Evolutionary conservation across 2,113 vertebrate genomes (phyloP).

Genomic region (Poeciliopsis retropinna): DNA sequence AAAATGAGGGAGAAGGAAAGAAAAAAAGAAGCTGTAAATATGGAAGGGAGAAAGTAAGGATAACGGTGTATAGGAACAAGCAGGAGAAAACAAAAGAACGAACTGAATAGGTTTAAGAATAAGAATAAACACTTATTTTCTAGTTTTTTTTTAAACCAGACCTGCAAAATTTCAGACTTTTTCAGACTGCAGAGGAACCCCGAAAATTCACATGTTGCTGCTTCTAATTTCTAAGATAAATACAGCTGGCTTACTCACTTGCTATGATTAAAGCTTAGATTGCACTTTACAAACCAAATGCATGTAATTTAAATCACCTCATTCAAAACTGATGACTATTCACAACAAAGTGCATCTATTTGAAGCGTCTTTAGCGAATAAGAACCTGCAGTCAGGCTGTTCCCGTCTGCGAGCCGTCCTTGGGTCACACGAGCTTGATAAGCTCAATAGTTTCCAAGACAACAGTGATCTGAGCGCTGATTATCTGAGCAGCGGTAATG

Average conservation of each 20-base stretch:
- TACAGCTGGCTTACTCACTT: slow-evolving; percentile 10
- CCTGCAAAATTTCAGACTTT: background rate
- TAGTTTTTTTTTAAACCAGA: background rate
- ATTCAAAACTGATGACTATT: slow-evolving; percentile 5
- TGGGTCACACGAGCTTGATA: slow-evolving; percentile 46
- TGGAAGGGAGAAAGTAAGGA: background rate
- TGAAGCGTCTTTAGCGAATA: slow-evolving; percentile 17
- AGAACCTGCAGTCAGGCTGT: slow-evolving; percentile 6
- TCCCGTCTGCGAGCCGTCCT: slow-evolving; percentile 33
- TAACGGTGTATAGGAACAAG: background rate
- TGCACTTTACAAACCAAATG: slow-evolving; percentile 7
- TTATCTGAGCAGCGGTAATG: slow-evolving; percentile 42
- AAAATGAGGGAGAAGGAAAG: background rate
- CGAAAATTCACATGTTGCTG: slow-evolving; percentile 18
- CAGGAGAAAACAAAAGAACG: background rate
- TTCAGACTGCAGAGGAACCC: background rate
- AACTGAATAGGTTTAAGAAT: background rate
- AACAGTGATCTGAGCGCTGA: slow-evolving; percentile 44
- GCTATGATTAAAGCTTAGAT: background rate
- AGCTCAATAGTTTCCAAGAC: slow-evolving; percentile 58
- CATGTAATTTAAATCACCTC: background rate
- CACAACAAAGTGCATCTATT: slow-evolving; percentile 16
- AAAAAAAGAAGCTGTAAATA: background rate
- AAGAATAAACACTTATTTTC: background rate
- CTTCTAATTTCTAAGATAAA: slow-evolving; percentile 30